These are phyloP conservation scores for Andrena flavipes DNA, from an alignment of 2,888 invertebrate genomes.

Conservation along the genomic window DNA sequence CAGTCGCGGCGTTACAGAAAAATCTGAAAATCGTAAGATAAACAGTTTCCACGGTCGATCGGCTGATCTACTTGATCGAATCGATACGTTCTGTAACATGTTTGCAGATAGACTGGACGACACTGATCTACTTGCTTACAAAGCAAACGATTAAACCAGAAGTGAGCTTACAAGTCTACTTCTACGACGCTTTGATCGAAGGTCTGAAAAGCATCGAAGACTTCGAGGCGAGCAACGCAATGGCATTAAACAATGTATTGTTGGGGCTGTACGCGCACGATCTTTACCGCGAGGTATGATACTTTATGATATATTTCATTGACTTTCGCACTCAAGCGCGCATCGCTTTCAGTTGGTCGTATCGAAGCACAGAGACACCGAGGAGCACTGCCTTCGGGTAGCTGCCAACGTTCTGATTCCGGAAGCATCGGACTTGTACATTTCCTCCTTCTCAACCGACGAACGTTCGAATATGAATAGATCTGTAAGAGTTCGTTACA, in stretches of 20 bases:
- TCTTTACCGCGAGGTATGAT: slow-evolving; percentile 72
- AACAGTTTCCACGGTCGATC: background rate
- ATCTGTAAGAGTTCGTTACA: slow-evolving; percentile 56
- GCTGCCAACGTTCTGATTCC: slow-evolving; percentile 64
- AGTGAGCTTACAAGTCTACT: slow-evolving; percentile 70
- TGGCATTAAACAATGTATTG: slow-evolving; percentile 70
- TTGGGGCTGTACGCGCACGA: slow-evolving; percentile 72
- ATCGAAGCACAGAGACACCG: slow-evolving; percentile 51
- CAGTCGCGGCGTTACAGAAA: slow-evolving; percentile 57
- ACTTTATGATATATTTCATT: background rate
- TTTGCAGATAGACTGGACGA: slow-evolving; percentile 73
- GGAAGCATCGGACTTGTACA: slow-evolving; percentile 73
- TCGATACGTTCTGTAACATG: slow-evolving; percentile 9
- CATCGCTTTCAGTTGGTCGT: slow-evolving; percentile 65
- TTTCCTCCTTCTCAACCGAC: slow-evolving; percentile 69
- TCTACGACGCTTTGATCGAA: slow-evolving; percentile 57
- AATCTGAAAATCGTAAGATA: slow-evolving; percentile 52
- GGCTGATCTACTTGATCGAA: background rate
- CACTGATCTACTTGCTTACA: slow-evolving; percentile 63
- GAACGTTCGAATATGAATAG: slow-evolving; percentile 64
- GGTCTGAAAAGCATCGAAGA: slow-evolving; percentile 59
- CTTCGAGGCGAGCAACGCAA: slow-evolving; percentile 23
- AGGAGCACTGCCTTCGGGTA: slow-evolving; percentile 69
- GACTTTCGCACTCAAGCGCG: background rate
- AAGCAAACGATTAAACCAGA: slow-evolving; percentile 33